Conservation (phyloP, 2,888 invertebrate genomes). For the Heteromurus nitidus region DNA sequence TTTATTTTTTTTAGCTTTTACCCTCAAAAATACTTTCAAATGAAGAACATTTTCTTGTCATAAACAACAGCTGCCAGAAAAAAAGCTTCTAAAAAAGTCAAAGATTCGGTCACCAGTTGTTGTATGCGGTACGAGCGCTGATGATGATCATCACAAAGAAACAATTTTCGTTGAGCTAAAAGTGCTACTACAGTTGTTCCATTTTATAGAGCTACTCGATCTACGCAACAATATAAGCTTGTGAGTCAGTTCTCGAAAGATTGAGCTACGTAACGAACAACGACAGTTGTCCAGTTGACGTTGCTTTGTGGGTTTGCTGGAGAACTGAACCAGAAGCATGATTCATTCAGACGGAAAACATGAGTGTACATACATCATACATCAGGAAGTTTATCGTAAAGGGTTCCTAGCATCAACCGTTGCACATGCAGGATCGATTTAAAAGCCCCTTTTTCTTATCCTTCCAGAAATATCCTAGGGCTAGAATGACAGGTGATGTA, state of each 20-base stretch:
- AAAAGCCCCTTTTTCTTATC: slow-evolving; percentile 1
- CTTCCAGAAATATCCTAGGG: slow-evolving; percentile 40
- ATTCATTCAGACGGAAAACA: not conserved
- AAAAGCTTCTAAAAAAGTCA: too few relatives aligned
- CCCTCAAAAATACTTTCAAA: not conserved
- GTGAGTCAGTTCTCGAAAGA: not conserved
- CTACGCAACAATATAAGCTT: not conserved
- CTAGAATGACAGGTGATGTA: slow-evolving; percentile 52
- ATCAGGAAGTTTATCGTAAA: not conserved
- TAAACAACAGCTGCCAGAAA: too few relatives aligned
- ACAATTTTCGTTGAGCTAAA: too few relatives aligned
- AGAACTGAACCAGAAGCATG: not conserved
- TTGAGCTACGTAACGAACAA: not conserved
- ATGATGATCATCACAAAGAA: too few relatives aligned
- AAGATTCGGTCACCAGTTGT: too few relatives aligned
- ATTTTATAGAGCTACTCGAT: too few relatives aligned
- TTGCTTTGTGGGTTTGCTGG: not conserved
- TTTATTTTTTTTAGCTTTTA: not conserved
- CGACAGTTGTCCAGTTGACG: not conserved
- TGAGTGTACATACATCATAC: too few relatives aligned
- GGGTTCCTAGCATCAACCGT: not conserved
- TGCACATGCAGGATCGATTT: slow-evolving; percentile 4
- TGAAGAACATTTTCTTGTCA: not conserved
- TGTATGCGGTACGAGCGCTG: too few relatives aligned
- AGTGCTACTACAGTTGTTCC: too few relatives aligned